phyloP scores from a whole-genome alignment of 2,797 vertebrate genomes.

The Scolopax bukidnonensis region DNA sequence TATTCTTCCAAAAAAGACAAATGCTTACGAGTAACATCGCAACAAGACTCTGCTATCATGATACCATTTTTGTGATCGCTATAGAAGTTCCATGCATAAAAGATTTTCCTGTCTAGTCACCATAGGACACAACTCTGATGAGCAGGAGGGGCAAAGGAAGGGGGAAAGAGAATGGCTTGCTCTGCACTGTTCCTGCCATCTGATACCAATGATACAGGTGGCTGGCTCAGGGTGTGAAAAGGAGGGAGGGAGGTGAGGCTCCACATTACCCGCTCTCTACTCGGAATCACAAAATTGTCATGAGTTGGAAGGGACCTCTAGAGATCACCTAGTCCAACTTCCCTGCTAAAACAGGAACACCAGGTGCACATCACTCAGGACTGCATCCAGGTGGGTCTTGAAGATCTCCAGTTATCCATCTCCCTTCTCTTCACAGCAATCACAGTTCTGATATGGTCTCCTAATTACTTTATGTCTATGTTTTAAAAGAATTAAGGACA shows the following conservation, averaged over 20 bases:
- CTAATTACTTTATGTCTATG: neutral
- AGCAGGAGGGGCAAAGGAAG: neutral
- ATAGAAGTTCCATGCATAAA: neutral
- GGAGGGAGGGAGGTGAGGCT: neutral
- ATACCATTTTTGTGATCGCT: neutral
- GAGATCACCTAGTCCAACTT: too few relatives aligned
- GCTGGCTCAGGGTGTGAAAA: neutral
- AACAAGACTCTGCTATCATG: neutral
- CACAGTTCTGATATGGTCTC: neutral
- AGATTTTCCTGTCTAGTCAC: neutral
- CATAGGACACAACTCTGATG: neutral
- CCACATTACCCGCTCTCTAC: neutral
- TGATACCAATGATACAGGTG: neutral
- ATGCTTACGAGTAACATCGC: neutral
- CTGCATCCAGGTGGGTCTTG: too few relatives aligned
- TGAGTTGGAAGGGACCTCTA: too few relatives aligned
- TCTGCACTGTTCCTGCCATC: neutral
- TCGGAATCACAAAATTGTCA: too few relatives aligned
- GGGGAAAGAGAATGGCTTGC: neutral
- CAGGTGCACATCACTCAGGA: too few relatives aligned
- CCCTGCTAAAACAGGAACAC: too few relatives aligned
- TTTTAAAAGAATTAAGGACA: neutral
- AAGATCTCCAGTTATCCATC: neutral
- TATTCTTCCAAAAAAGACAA: neutral
- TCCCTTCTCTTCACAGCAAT: neutral